Evolutionary conservation across 1,140 invertebrate genomes (phyloP).

Genomic region (Brachionus koreanus): DNA sequence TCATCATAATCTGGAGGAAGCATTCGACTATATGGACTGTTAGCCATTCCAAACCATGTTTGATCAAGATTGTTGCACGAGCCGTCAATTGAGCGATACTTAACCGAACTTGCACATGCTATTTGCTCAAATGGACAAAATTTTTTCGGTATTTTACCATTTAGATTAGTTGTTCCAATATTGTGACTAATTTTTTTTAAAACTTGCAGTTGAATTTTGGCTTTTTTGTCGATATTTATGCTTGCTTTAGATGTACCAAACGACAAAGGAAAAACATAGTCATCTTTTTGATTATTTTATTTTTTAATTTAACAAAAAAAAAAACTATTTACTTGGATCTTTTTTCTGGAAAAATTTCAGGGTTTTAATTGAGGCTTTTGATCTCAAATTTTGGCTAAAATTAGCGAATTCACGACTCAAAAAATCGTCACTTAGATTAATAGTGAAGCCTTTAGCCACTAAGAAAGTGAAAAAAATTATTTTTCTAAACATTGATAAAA

Average conservation of each 20-base stretch:
- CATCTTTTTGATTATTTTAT: not conserved
- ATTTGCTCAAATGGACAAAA: slow-evolving; percentile 15
- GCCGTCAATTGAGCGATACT: slow-evolving; percentile 24
- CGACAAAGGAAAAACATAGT: not conserved
- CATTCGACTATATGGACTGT: not conserved
- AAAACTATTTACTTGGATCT: not conserved
- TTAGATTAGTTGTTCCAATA: not conserved
- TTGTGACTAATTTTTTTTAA: not conserved
- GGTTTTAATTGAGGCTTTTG: not conserved
- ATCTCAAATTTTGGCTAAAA: not conserved
- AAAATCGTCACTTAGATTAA: not conserved
- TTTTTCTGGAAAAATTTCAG: not conserved
- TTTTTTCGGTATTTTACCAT: slow-evolving; percentile 28
- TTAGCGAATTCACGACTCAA: not conserved
- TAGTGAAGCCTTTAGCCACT: not conserved
- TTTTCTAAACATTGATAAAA: not conserved
- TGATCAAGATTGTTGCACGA: slow-evolving; percentile 35
- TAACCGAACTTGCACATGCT: not conserved
- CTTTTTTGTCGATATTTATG: not conserved
- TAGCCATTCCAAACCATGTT: not conserved
- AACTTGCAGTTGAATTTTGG: not conserved
- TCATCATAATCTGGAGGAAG: slow-evolving; percentile 18
- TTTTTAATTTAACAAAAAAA: not conserved
- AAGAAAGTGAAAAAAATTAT: not conserved
- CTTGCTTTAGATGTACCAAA: not conserved